Percentiles rank a stretch among this genome's conserved stretches.
phyloP scores from a whole-genome alignment of 2,113 vertebrate species.

The Amazona vittata region DNA sequence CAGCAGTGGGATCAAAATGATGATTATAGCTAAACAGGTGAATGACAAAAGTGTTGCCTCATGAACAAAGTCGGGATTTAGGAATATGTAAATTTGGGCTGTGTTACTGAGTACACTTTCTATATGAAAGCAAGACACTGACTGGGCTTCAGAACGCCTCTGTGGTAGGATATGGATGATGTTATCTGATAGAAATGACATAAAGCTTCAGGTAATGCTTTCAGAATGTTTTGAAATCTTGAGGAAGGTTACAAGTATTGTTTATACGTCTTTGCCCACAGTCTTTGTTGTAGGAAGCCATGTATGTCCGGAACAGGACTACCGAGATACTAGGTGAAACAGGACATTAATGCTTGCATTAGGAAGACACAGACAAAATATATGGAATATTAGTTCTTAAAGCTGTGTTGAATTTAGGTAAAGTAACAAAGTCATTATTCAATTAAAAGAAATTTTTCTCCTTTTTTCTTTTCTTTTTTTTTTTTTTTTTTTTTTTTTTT shows the following conservation, averaged over 20 bases:
- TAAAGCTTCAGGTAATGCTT: background rate
- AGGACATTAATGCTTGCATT: background rate
- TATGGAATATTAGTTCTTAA: background rate
- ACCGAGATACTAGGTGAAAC: background rate
- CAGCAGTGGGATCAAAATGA: background rate
- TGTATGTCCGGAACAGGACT: background rate
- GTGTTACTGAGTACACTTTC: background rate
- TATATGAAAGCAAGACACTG: background rate
- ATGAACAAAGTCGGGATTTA: background rate
- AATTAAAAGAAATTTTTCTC: background rate
- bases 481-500: rapidly evolving
- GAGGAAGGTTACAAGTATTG: background rate
- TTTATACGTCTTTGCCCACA: background rate
- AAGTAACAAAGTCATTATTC: background rate
- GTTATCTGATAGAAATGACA: background rate
- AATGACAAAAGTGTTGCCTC: background rate
- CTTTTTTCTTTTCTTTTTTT: background rate
- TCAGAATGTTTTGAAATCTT: background rate
- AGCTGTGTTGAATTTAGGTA: background rate
- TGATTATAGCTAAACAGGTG: background rate
- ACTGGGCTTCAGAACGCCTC: background rate
- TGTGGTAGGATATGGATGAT: background rate
- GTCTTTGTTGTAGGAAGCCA: background rate
- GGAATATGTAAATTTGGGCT: background rate
- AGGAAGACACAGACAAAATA: background rate